Evolutionary conservation across 2,113 vertebrate species (phyloP), one percentile per base, ranked within the genome.

Genomic region (Microcebus lehilahytsara): DNA sequence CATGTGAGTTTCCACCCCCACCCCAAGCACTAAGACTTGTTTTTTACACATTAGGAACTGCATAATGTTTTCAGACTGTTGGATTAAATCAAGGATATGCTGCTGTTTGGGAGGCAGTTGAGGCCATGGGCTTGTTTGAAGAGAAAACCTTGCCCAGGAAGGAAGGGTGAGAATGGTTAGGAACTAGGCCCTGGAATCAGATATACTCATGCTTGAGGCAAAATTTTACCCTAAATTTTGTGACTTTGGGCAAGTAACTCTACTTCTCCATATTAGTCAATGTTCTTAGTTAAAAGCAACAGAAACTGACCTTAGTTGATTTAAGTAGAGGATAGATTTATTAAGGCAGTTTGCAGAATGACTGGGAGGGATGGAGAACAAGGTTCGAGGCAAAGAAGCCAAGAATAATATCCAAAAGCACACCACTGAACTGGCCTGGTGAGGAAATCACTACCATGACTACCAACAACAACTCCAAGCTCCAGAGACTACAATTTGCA

Each of bases 241-340:
- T 83, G 74, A 86, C 46, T 86, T 85, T 94, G 79, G 85, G 42
- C 23, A 67, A 69, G 49, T 56, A 49, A 69, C 86, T 86, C 40
- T 72, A 64, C n/a, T 85, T 83, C 32, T 87, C 46, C 30, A 20
- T 74, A 88, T 95, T 85, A 22, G 40, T 94, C 49, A 85, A 5
- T 4, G 58, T 85, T 95, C 84, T 85, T 72, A 69, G 79, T 64
- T 96, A 46, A 67, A 97, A 85, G 49, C 42, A 66, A 85, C 16
- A 96, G 60, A 96, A 89, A 85, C 34, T 53, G 40, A 80, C 6
- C 20, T n/a, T 85, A 93, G 25, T 89, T 84, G 58, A 91, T 91
- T 67, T 67, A 72, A 95, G 75, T 72, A 91, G 37, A 91, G 64
- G 93, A 75, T 58, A 49, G n/a, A 51, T 83, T 74, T 75, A 85